Evolutionary conservation across 53 echinoderm and acorn worm genomes (phyloP), one percentile per base, ranked within the genome.

Genomic region (Zoroaster sp.): DNA sequence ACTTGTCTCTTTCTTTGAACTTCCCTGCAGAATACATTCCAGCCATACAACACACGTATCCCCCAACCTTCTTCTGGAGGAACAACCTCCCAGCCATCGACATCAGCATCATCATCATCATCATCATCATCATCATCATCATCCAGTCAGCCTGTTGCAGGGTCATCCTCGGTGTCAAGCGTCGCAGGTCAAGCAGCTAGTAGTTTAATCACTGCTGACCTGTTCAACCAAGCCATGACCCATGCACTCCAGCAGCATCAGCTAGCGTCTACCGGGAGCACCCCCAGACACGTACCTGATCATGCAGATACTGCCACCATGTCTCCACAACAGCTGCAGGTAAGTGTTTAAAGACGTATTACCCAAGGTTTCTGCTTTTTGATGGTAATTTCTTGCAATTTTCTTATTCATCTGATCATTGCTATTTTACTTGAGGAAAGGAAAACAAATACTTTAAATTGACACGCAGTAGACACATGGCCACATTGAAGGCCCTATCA

Each of bases 191-290:
- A 55, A 44, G 18, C 53, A 20, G 35, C 47, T 3, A 10, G 41
- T 1, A 23, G 73, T 35, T 35, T 66, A 6, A 94, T 97, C 73
- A 92, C 97, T 2, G 80, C 89, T 2, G 95, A 94, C 73, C 67
- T 95, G 34, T 95, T 97, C 65, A 89, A 91, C 46, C 96, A 96
- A 71, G 96, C 96, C 76, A 91, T 96, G 91, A 92, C 95, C 69
- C 97, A 95, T 35, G 97, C 95, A 0, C 79, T 97, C 30, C 95
- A 92, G 75, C 88, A 49, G 87, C 91, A 41, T 21, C 88, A 86
- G 33, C 78, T 69, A 14, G 69, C 59, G 4, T 41, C 90, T 20
- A 69, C 41, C 25, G 42, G 35, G 8, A 77, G 55, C 52, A 35
- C 71, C 8, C 52, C 66, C 11, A 83, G 73, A 18, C 45, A 11